These are phyloP conservation scores for Drosophila gunungcola DNA, from an alignment of 1,140 invertebrate species.

Conservation along the genomic window DNA sequence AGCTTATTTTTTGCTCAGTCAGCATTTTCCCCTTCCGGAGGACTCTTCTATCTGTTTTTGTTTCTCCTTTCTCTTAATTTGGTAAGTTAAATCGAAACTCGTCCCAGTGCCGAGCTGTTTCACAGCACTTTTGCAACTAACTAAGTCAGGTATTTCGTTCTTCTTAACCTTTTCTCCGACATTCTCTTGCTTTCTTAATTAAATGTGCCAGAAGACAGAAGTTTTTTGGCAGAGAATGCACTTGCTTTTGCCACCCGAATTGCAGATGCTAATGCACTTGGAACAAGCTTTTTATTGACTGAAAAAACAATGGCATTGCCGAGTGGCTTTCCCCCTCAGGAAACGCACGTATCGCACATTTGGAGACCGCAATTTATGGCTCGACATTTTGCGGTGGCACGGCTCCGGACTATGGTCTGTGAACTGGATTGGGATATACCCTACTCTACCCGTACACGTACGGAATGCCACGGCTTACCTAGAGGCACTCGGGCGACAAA, in stretches of 20 bases:
- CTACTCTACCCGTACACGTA: slow-evolving; percentile 17
- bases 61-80: slow-evolving; percentile 3
- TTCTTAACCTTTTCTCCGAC: slow-evolving; percentile 2
- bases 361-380: slow-evolving; percentile 67
- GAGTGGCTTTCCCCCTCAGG: slow-evolving; percentile 23
- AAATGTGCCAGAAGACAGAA: slow-evolving; percentile 37
- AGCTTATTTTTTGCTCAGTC: slow-evolving; percentile 4
- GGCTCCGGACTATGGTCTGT: neutral
- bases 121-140: slow-evolving; percentile 13
- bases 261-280: slow-evolving; percentile 60
- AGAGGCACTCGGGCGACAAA: slow-evolving; percentile 40
- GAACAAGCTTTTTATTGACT: slow-evolving; percentile 43
- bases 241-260: slow-evolving; percentile 14
- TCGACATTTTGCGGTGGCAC: slow-evolving; percentile 20
- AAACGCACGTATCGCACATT: slow-evolving; percentile 57
- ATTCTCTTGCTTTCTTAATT: slow-evolving; percentile 46
- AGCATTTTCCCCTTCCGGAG: slow-evolving; percentile 8
- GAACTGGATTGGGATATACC: slow-evolving; percentile 7
- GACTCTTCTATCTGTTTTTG: neutral
- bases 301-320: slow-evolving; percentile 28
- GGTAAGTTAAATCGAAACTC: slow-evolving; percentile 55
- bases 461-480: slow-evolving; percentile 24
- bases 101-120: slow-evolving; percentile 13
- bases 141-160: slow-evolving; percentile 19
- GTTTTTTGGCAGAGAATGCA: slow-evolving; percentile 40